phyloP scores from a whole-genome alignment of 2,797 vertebrate species.

The Rhinophrynus dorsalis region DNA sequence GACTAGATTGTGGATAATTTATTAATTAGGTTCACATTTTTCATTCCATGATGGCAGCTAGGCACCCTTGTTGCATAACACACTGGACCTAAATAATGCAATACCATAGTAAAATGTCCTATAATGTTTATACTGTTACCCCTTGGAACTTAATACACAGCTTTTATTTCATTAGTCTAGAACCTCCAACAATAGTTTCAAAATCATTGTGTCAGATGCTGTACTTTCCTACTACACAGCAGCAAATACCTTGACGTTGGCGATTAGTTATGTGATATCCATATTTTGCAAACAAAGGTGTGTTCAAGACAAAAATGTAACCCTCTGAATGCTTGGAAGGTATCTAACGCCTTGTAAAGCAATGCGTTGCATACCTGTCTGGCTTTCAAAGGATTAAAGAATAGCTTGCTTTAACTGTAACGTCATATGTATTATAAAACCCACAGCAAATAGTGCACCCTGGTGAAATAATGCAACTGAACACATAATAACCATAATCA shows the following conservation, averaged over 20 bases:
- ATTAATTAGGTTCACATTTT: too few species aligned
- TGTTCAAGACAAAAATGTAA: slow-evolving; percentile 22
- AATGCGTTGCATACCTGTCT: too few species aligned
- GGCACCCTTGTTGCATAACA: too few species aligned
- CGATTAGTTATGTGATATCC: slow-evolving; percentile 5
- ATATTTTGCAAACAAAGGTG: slow-evolving; percentile 39
- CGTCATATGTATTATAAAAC: background rate
- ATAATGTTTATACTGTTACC: too few species aligned
- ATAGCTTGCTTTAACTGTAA: slow-evolving; percentile 7
- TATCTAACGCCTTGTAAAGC: too few species aligned
- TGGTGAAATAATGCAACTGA: background rate
- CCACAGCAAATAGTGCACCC: background rate
- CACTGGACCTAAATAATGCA: too few species aligned
- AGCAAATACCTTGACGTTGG: slow-evolving; percentile 12
- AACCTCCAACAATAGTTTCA: slow-evolving; percentile 2
- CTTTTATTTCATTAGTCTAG: slow-evolving; percentile 14
- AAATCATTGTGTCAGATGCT: slow-evolving; percentile 30
- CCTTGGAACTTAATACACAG: background rate
- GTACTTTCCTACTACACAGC: background rate
- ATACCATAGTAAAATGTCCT: too few species aligned
- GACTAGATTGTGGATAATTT: too few species aligned
- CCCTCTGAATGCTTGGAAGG: too few species aligned
- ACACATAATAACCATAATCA: background rate
- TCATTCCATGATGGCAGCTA: too few species aligned
- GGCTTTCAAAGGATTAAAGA: too few species aligned